phyloP scores from a whole-genome alignment of 2,888 invertebrate species.

The Diarsia rubi region DNA sequence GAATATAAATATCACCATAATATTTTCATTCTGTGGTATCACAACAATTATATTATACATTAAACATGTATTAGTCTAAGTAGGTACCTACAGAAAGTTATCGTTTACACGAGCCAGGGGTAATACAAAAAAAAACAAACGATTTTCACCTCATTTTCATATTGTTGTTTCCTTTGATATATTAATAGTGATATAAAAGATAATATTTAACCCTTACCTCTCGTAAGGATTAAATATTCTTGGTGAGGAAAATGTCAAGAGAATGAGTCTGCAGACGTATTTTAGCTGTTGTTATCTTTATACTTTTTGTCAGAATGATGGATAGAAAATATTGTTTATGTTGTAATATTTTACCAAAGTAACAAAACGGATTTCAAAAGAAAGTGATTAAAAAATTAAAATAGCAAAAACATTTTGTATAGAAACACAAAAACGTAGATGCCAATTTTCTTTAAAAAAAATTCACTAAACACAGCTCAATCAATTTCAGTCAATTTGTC shows the following conservation, averaged over 20 bases:
- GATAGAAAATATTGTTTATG: background rate
- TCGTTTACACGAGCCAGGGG: conserved; percentile 6
- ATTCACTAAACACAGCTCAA: background rate
- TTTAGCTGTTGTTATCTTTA: background rate
- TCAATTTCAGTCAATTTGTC: conserved; percentile 17
- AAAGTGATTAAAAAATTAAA: background rate
- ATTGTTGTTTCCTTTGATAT: conserved; percentile 18
- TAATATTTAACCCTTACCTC: too few species aligned
- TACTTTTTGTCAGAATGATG: background rate
- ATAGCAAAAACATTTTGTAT: background rate
- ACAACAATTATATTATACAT: background rate
- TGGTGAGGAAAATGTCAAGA: background rate
- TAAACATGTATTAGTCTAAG: background rate
- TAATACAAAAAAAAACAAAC: conserved; percentile 38
- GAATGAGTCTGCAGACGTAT: conserved; percentile 3
- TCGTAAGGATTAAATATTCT: background rate
- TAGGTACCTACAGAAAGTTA: conserved; percentile 10
- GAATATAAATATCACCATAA: background rate
- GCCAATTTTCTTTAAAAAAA: background rate
- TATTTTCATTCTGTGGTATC: background rate
- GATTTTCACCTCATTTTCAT: background rate
- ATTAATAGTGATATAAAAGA: too few species aligned
- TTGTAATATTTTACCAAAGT: background rate
- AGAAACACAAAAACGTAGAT: too few species aligned
- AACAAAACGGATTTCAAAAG: background rate